Evolutionary conservation across 2,888 invertebrate species (phyloP).

Genomic region (Antheraea yamamai): DNA sequence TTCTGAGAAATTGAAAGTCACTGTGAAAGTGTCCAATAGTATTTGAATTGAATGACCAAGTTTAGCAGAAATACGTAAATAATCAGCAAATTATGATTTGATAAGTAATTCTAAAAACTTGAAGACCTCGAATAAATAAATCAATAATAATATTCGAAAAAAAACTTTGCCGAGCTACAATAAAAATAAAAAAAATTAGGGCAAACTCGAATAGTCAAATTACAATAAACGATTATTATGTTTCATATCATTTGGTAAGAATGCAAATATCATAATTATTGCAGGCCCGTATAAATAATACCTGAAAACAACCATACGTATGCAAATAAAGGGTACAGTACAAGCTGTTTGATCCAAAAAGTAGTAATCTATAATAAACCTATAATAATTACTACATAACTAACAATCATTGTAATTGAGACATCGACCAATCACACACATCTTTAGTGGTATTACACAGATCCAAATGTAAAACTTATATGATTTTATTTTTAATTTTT

Average conservation of each 20-base stretch:
- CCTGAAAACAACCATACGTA: not conserved
- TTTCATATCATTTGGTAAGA: constrained; percentile 11
- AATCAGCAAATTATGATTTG: too few relatives aligned
- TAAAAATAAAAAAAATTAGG: too few relatives aligned
- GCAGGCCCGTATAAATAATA: not conserved
- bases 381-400: not conserved
- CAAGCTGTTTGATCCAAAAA: not conserved
- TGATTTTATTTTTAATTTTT: not conserved
- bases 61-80: too few relatives aligned
- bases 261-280: not conserved
- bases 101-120: too few relatives aligned
- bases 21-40: too few relatives aligned
- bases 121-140: too few relatives aligned
- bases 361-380: not conserved
- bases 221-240: constrained; percentile 10
- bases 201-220: not conserved
- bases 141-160: too few relatives aligned
- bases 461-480: not conserved
- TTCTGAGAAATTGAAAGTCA: too few relatives aligned
- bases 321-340: too few relatives aligned
- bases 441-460: not conserved
- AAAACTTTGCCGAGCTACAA: too few relatives aligned
- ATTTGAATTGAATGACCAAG: too few relatives aligned
- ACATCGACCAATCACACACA: not conserved
- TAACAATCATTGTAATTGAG: not conserved